These are phyloP conservation scores for Pammene aurita DNA, from an alignment of 2,888 invertebrate species.

Conservation along the genomic window DNA sequence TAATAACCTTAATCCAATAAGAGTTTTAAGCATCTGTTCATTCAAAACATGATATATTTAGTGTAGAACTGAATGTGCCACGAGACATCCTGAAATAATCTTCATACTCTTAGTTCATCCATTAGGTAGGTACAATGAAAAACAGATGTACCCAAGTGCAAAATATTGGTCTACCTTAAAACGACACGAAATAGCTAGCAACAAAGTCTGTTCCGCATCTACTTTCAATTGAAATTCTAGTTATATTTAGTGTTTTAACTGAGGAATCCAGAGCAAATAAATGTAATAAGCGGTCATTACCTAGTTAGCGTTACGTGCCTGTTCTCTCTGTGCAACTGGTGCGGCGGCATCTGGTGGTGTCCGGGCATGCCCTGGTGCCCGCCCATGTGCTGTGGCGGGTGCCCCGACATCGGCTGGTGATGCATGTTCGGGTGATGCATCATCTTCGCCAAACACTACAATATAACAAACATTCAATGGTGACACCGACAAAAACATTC, in stretches of 20 bases:
- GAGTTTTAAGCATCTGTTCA: background rate
- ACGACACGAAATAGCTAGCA: conserved; percentile 1
- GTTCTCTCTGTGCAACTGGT: conserved; percentile 86
- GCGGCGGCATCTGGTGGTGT: conserved; percentile 86
- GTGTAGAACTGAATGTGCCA: background rate
- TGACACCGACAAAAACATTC: conserved; percentile 68
- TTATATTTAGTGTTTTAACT: conserved; percentile 25
- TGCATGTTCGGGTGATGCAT: conserved; percentile 84
- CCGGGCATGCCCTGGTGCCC: conserved; percentile 74
- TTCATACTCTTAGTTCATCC: background rate
- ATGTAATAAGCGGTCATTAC: conserved; percentile 57
- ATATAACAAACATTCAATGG: conserved; percentile 69
- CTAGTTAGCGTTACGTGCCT: conserved; percentile 82
- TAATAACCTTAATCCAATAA: conserved; percentile 11
- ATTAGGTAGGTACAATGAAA: conserved; percentile 1
- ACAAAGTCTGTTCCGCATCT: background rate
- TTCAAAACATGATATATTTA: background rate
- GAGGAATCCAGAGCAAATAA: conserved; percentile 54
- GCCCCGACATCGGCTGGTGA: conserved; percentile 81
- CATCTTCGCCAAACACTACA: conserved; percentile 71
- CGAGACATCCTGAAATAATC: background rate
- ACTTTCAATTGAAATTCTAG: background rate
- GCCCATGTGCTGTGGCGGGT: conserved; percentile 78
- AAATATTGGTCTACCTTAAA: conserved; percentile 18
- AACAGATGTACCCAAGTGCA: conserved; percentile 9